Conservation (phyloP, 2,113 vertebrate species). For the Phyllostomus hastatus region DNA sequence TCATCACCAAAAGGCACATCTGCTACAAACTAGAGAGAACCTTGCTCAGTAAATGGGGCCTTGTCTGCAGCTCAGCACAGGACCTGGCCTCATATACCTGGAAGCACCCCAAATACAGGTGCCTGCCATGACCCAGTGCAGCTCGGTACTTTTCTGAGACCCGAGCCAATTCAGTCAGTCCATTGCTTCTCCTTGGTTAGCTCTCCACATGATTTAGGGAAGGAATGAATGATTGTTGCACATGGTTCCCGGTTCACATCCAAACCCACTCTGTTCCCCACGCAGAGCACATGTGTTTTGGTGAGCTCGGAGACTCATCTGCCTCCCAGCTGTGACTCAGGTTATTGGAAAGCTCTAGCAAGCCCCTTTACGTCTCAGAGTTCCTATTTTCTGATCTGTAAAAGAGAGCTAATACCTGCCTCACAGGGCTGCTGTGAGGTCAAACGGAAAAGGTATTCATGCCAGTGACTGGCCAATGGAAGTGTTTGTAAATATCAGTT, state of each 20-base stretch:
- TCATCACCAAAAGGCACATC: not conserved
- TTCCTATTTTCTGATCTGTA: not conserved
- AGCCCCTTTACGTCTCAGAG: not conserved
- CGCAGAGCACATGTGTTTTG: not conserved
- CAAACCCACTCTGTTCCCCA: not conserved
- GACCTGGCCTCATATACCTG: not conserved
- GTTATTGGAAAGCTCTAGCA: not conserved
- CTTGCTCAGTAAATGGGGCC: not conserved
- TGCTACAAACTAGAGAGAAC: not conserved
- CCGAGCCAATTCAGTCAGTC: not conserved
- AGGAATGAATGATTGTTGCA: not conserved
- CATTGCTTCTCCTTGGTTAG: not conserved
- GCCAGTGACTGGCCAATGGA: not conserved
- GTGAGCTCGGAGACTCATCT: not conserved
- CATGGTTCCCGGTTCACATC: not conserved
- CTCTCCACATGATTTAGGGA: not conserved
- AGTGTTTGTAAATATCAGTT: not conserved
- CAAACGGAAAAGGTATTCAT: not conserved
- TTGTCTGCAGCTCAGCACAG: not conserved
- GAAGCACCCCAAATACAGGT: not conserved
- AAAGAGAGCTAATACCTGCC: not conserved
- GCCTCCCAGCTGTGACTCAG: not conserved
- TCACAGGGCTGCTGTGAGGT: not conserved
- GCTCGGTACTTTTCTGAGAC: not conserved
- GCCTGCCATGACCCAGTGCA: not conserved